phyloP scores from a whole-genome alignment of 2,113 vertebrate species.

The Sylvietta virens region DNA sequence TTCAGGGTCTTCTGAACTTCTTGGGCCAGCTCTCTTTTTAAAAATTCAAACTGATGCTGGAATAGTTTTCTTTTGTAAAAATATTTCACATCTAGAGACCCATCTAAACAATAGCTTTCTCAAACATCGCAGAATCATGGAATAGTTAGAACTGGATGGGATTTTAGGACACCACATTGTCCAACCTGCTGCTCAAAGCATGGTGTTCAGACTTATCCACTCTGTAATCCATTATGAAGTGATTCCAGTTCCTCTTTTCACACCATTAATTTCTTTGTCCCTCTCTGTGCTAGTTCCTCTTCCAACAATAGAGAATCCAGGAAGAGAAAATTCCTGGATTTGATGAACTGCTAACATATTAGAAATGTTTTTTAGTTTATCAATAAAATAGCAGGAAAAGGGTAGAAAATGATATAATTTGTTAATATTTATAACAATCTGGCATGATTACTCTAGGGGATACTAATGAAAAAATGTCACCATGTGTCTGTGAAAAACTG shows the following conservation, averaged over 20 bases:
- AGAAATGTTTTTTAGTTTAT: neutral
- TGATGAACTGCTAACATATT: neutral
- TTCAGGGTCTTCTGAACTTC: neutral
- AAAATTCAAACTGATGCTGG: neutral
- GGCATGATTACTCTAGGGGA: neutral
- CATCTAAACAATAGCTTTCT: neutral
- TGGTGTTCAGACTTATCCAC: neutral
- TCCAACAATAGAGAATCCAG: neutral
- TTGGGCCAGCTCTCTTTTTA: neutral
- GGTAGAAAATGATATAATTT: neutral
- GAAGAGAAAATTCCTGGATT: neutral
- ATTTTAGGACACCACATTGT: neutral
- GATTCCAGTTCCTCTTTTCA: neutral
- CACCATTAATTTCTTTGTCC: neutral
- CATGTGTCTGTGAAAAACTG: neutral
- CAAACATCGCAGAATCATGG: neutral
- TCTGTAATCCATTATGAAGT: neutral
- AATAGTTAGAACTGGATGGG: neutral
- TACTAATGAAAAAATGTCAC: neutral
- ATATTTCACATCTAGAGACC: neutral
- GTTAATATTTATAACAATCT: neutral
- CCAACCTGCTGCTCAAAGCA: neutral
- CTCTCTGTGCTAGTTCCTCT: neutral
- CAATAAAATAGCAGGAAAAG: neutral
- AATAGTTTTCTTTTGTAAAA: neutral